These are phyloP conservation scores for Notolabrus celidotus DNA, from an alignment of 2,797 vertebrate species.

Conservation along the genomic window DNA sequence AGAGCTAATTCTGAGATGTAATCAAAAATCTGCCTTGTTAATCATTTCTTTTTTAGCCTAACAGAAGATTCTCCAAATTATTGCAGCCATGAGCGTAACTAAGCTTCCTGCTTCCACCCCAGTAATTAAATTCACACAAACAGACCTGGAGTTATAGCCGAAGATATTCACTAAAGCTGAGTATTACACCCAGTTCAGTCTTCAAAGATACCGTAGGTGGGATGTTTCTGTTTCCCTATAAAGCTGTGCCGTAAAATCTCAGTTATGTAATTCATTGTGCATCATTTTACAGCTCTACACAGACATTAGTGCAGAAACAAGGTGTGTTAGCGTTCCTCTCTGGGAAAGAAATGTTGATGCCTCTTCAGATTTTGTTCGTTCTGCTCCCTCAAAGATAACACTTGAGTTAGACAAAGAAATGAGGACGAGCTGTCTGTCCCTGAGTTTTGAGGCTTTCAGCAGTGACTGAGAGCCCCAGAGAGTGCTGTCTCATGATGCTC, in stretches of 20 bases:
- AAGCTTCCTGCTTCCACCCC: conserved; percentile 52
- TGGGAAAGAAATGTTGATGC: conserved; percentile 14
- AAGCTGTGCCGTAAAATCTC: conserved; percentile 1
- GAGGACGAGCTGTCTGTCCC: conserved; percentile 39
- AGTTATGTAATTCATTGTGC: conserved; percentile 12
- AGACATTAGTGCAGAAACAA: conserved; percentile 14
- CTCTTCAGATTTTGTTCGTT: conserved; percentile 24
- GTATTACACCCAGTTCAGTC: conserved; percentile 18
- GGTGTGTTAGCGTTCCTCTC: background rate
- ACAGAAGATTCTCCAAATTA: conserved; percentile 51
- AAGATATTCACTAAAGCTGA: conserved; percentile 29
- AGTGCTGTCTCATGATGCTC: conserved; percentile 56
- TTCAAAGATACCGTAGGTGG: conserved; percentile 22
- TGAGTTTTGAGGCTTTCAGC: conserved; percentile 47
- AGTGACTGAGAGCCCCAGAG: conserved; percentile 48
- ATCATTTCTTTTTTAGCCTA: conserved; percentile 57
- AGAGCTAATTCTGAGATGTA: conserved; percentile 65
- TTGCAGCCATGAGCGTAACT: conserved; percentile 52
- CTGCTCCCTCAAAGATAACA: conserved; percentile 2
- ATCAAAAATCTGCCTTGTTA: conserved; percentile 66
- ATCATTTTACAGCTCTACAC: conserved; percentile 10
- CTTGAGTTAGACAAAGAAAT: conserved; percentile 26
- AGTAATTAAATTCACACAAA: conserved; percentile 67
- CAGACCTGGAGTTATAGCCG: conserved; percentile 46
- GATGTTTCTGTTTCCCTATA: conserved; percentile 12